Percentiles rank a stretch among this genome's conserved stretches.
These are phyloP conservation scores for Zygogramma bicolorata DNA, from an alignment of 2,888 invertebrate species.

Conservation along the genomic window DNA sequence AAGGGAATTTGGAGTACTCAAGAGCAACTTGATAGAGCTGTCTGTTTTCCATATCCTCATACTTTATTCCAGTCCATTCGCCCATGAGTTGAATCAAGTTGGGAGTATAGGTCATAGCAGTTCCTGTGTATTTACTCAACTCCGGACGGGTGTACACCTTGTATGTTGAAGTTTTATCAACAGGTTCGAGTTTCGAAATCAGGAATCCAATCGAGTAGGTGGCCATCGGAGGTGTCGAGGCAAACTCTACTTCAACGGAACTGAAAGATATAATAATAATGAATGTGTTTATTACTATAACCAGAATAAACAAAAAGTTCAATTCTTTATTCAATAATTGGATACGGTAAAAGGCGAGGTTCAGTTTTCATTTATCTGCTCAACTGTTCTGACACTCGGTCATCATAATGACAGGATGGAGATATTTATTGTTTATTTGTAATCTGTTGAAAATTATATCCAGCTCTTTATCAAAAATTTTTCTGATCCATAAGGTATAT, in stretches of 20 bases:
- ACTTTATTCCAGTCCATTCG: slow-evolving; percentile 6
- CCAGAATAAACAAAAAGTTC: too few species aligned
- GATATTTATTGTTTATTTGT: too few species aligned
- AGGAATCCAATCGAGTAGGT: slow-evolving; percentile 16
- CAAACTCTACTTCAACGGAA: background rate
- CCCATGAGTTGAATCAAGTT: slow-evolving; percentile 6
- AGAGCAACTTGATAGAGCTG: slow-evolving; percentile 9
- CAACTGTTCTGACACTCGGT: too few species aligned
- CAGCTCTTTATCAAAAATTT: too few species aligned
- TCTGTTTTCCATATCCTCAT: slow-evolving; percentile 13
- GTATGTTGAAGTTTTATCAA: background rate
- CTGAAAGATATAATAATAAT: slow-evolving; percentile 9
- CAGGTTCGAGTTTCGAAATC: slow-evolving; percentile 1
- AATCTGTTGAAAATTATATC: too few species aligned
- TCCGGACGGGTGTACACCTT: slow-evolving; percentile 10
- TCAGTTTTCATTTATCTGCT: too few species aligned
- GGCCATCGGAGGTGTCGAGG: slow-evolving; percentile 7
- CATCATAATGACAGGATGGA: too few species aligned
- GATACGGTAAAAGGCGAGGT: too few species aligned
- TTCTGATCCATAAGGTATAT: too few species aligned
- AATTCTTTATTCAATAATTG: too few species aligned
- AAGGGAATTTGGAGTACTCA: background rate
- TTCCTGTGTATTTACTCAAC: background rate
- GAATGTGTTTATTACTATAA: too few species aligned
- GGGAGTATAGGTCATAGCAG: background rate